These are phyloP conservation scores for Toxotes chatareus DNA, from an alignment of 2,113 vertebrate genomes.

Conservation along the genomic window DNA sequence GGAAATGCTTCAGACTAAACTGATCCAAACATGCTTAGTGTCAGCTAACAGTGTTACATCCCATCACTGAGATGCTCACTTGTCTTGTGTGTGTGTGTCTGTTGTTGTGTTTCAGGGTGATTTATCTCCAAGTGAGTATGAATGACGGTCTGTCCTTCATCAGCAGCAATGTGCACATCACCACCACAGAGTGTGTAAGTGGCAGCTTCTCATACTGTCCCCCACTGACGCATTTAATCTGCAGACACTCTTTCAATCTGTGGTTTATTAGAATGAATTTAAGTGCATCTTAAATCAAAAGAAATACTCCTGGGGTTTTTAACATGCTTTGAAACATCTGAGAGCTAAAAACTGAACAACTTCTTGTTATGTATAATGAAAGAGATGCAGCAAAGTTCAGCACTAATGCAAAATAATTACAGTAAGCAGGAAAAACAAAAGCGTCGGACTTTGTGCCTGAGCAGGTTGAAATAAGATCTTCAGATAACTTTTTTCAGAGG, in stretches of 20 bases:
- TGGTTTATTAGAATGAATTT: neutral
- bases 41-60: neutral
- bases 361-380: neutral
- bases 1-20: slow-evolving; percentile 20
- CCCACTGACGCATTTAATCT: neutral
- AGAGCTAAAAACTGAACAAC: neutral
- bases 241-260: neutral
- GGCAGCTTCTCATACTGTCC: neutral
- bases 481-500: neutral
- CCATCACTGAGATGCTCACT: neutral
- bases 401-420: neutral
- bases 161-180: slow-evolving; percentile 92
- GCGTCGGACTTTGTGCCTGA: no score
- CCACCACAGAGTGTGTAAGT: slow-evolving; percentile 92
- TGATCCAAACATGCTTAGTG: neutral
- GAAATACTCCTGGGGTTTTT: neutral
- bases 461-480: neutral
- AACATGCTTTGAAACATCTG: neutral
- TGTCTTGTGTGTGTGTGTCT: neutral
- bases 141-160: slow-evolving; percentile 91
- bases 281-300: neutral
- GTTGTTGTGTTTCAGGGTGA: slow-evolving; percentile 86
- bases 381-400: neutral
- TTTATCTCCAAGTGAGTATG: slow-evolving; percentile 95
- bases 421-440: neutral